Evolutionary conservation across 2,888 invertebrate species (phyloP).

Genomic region (Thymelicus lineola): DNA sequence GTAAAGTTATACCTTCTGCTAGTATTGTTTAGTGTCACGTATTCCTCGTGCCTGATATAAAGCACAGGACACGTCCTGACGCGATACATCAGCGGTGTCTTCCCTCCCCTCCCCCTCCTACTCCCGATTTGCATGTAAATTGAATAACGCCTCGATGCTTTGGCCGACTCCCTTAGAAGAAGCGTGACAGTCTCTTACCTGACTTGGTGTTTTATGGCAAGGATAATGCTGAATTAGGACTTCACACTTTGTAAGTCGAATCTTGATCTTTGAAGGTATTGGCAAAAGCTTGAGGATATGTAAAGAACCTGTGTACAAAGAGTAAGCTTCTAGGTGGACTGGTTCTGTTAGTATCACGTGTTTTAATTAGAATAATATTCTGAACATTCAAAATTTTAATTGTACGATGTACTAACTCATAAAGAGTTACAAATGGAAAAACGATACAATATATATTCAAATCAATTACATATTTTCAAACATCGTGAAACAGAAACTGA

Average conservation of each 20-base stretch:
- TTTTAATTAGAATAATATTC: no score
- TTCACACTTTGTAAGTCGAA: background rate
- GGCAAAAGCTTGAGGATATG: no score
- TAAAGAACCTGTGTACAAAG: no score
- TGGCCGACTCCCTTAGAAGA: constrained; percentile 66
- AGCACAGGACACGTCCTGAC: constrained; percentile 71
- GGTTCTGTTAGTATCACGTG: no score
- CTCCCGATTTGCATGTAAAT: constrained; percentile 82
- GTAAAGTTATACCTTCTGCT: background rate
- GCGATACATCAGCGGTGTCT: constrained; percentile 82
- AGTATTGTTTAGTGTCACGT: constrained; percentile 38
- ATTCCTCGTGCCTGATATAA: constrained; percentile 39
- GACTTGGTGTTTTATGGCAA: constrained; percentile 25
- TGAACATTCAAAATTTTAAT: no score
- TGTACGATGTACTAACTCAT: no score
- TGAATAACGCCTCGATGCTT: constrained; percentile 81
- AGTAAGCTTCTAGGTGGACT: no score
- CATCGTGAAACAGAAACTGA: background rate
- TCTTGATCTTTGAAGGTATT: background rate
- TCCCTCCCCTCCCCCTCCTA: constrained; percentile 51
- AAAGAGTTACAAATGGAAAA: no score
- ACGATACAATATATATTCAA: no score
- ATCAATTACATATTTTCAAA: background rate
- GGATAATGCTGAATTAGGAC: constrained; percentile 13
- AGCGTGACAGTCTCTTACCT: constrained; percentile 49